Evolutionary conservation across 2,113 vertebrate genomes (phyloP).

Genomic region (Carassius carassius): DNA sequence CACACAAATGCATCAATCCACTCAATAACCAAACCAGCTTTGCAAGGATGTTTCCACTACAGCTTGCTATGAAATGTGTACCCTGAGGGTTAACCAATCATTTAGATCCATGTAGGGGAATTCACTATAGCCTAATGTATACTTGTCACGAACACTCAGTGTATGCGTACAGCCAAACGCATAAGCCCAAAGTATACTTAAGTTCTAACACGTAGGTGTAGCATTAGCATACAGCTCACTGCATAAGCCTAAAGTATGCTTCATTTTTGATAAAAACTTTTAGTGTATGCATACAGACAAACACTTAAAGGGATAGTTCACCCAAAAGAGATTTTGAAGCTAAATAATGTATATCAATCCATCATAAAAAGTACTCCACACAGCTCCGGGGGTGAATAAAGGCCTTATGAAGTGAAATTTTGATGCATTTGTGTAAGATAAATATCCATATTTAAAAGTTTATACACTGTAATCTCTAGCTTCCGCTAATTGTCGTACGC

Average conservation of each 20-base stretch:
- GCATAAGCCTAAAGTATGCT: background rate
- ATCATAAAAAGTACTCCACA: too few relatives aligned
- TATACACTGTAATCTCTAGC: too few relatives aligned
- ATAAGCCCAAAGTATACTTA: background rate
- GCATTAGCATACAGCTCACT: background rate
- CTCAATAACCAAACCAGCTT: too few relatives aligned
- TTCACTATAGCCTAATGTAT: background rate
- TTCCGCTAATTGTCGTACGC: too few relatives aligned
- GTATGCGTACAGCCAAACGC: background rate
- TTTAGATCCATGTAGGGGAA: background rate
- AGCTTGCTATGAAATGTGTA: background rate
- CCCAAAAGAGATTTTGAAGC: too few relatives aligned
- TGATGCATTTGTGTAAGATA: too few relatives aligned
- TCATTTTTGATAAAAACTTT: background rate
- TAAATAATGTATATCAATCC: too few relatives aligned
- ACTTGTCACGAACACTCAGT: background rate
- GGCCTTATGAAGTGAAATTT: too few relatives aligned
- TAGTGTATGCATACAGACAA: background rate
- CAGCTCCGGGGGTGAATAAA: too few relatives aligned
- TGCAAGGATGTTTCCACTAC: background rate
- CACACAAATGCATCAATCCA: constrained; percentile 11
- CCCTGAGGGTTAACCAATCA: background rate
- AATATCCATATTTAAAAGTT: too few relatives aligned
- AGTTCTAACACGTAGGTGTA: background rate
- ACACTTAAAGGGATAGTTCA: too few relatives aligned